phyloP scores from a whole-genome alignment of 2,797 vertebrate genomes.

The Sibirionetta formosa region DNA sequence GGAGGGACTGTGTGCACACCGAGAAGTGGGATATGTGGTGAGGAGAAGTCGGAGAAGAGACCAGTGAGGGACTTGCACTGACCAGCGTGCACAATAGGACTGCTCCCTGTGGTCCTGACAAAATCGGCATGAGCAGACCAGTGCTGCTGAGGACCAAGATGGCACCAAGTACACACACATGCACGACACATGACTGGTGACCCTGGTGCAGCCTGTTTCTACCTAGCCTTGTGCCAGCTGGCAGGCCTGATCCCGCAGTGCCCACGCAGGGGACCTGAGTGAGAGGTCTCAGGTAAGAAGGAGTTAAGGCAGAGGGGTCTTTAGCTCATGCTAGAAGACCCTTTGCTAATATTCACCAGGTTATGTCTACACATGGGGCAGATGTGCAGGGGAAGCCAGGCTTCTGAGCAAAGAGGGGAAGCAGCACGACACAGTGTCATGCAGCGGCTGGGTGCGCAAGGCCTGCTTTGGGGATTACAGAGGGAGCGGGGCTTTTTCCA shows the following conservation, averaged over 20 bases:
- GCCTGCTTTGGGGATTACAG: neutral
- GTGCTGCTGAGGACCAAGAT: neutral
- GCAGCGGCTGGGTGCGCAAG: neutral
- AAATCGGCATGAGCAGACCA: neutral
- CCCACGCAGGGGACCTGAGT: rapidly evolving
- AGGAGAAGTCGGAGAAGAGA: neutral
- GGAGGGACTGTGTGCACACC: neutral
- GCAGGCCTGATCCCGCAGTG: neutral
- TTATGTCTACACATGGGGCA: neutral
- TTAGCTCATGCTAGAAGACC: neutral
- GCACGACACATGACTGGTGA: neutral
- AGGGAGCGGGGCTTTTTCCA: constrained; percentile 31
- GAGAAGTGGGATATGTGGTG: neutral
- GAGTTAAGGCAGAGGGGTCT: neutral
- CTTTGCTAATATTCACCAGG: neutral
- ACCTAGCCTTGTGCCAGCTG: neutral
- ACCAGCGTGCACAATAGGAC: rapidly evolving
- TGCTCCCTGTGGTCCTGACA: neutral
- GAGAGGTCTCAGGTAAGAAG: neutral
- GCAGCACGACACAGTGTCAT: neutral
- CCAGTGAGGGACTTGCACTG: neutral
- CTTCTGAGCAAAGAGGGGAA: neutral
- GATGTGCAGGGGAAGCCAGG: neutral
- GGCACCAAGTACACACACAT: rapidly evolving
- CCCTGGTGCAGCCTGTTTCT: neutral